Conservation (phyloP, 2,888 invertebrate species). For the Clepsis dumicolana region DNA sequence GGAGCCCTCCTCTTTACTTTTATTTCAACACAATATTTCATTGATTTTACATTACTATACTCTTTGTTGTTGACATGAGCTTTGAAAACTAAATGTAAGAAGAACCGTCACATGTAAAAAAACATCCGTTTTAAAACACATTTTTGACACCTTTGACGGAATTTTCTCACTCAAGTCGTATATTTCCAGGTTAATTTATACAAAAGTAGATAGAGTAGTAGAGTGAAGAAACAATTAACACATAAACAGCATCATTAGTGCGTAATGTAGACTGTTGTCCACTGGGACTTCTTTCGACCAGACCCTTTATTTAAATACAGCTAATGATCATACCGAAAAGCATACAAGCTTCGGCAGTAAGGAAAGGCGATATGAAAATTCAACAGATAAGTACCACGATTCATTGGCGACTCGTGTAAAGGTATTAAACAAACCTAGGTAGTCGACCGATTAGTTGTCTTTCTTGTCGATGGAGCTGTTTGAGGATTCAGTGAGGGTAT, state of each 20-base stretch:
- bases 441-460: conserved; percentile 56
- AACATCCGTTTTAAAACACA: too few relatives aligned
- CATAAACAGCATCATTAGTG: too few relatives aligned
- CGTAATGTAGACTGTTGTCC: too few relatives aligned
- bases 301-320: neutral
- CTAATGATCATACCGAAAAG: neutral
- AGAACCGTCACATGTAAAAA: too few relatives aligned
- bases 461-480: conserved; percentile 70
- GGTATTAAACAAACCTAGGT: neutral
- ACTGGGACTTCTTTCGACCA: neutral
- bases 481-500: conserved; percentile 68
- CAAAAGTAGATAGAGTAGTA: too few relatives aligned
- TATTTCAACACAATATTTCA: too few relatives aligned
- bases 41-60: too few relatives aligned
- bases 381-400: neutral
- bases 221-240: too few relatives aligned
- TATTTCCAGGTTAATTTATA: too few relatives aligned
- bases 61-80: neutral
- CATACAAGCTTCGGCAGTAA: neutral
- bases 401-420: neutral
- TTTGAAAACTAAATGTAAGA: neutral
- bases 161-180: too few relatives aligned
- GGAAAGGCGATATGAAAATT: neutral
- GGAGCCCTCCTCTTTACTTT: too few relatives aligned
- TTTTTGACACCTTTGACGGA: too few relatives aligned